Conservation (phyloP, 2,113 vertebrate species). For the Calyptommatus sinebrachiatus region DNA sequence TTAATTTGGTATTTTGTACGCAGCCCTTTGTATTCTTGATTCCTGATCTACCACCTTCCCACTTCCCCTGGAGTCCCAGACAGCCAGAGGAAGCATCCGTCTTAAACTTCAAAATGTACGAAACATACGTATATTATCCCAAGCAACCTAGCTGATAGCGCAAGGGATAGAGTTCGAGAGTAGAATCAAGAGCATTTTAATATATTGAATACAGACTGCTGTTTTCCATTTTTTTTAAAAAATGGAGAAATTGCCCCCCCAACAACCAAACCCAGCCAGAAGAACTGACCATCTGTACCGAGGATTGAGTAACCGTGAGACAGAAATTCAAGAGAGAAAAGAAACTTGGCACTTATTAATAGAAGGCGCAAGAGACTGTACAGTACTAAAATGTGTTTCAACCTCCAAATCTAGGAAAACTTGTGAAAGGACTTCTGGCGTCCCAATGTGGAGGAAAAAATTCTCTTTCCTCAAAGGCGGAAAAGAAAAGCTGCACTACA, state of each 20-base stretch:
- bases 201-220: neutral
- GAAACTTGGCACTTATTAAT: constrained; percentile 43
- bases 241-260: no score
- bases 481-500: neutral
- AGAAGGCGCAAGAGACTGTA: neutral
- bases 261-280: neutral
- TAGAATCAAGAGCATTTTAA: neutral
- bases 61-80: neutral
- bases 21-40: neutral
- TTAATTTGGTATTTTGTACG: neutral
- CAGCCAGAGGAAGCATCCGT: neutral
- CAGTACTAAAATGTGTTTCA: neutral
- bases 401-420: neutral
- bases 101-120: neutral
- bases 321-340: no score
- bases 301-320: neutral
- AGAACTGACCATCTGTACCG: neutral
- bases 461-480: neutral
- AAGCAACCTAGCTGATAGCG: neutral
- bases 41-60: neutral
- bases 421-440: neutral
- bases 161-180: no score
- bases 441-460: neutral
- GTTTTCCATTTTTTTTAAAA: neutral
- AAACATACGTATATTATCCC: neutral